These are phyloP conservation scores for Morelia viridis DNA, from an alignment of 2,797 vertebrate species.

Conservation along the genomic window DNA sequence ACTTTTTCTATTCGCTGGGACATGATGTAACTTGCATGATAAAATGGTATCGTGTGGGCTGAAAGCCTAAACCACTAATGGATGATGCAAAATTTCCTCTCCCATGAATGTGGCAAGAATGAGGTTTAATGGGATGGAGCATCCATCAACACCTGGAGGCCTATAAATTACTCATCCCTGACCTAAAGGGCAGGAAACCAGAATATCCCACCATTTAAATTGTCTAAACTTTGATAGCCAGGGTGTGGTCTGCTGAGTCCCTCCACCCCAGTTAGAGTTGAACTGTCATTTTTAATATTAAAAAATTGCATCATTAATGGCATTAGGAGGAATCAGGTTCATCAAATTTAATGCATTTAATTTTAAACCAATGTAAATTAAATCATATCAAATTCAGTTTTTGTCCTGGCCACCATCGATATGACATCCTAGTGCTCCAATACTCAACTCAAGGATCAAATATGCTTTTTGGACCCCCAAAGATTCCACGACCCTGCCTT, in stretches of 20 bases:
- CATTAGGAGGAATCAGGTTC: background rate
- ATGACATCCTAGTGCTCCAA: background rate
- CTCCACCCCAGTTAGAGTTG: background rate
- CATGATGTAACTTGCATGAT: background rate
- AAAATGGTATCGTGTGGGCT: background rate
- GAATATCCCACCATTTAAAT: background rate
- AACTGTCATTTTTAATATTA: background rate
- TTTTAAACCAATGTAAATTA: background rate
- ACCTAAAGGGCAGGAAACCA: background rate
- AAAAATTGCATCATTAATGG: background rate
- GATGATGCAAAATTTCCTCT: background rate
- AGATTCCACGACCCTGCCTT: background rate
- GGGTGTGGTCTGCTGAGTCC: background rate
- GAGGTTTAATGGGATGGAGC: background rate
- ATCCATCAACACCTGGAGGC: background rate
- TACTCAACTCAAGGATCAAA: background rate
- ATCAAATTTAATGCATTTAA: background rate
- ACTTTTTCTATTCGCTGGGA: background rate
- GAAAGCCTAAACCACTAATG: background rate
- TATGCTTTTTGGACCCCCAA: background rate
- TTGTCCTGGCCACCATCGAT: background rate
- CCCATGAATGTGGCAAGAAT: background rate
- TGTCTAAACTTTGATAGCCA: background rate
- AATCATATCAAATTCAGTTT: background rate
- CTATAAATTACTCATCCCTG: background rate